These are phyloP conservation scores for Caenorhabditis afra DNA, from an alignment of 2,888 invertebrate genomes.

Conservation along the genomic window DNA sequence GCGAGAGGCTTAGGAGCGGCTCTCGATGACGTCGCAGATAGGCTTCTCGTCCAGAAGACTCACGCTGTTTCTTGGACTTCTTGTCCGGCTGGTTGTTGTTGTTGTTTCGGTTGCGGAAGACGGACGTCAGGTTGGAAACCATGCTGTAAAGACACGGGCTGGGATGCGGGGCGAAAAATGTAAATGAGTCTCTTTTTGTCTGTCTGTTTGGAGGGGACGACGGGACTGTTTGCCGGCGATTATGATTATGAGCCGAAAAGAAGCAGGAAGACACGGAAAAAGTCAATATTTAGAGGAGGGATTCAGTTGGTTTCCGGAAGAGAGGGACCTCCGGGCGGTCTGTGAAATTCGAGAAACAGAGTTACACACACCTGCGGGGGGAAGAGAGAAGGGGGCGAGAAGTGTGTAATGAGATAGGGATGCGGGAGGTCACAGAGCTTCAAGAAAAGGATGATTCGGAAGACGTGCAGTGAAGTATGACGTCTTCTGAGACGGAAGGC, in stretches of 20 bases:
- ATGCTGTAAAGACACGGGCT: constrained; percentile 18
- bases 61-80: constrained; percentile 15
- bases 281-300: constrained; percentile 45
- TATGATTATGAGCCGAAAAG: constrained; percentile 28
- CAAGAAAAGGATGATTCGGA: too few species aligned
- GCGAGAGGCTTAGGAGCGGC: constrained; percentile 6
- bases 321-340: background rate
- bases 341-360: constrained; percentile 39
- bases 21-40: constrained; percentile 45
- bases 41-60: constrained; percentile 5
- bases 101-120: constrained; percentile 31
- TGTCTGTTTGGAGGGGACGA: too few species aligned
- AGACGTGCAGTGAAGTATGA: too few species aligned
- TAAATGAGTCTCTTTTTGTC: constrained; percentile 49
- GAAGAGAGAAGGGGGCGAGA: too few species aligned
- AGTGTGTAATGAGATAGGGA: constrained; percentile 51
- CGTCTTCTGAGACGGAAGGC: too few species aligned
- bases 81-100: constrained; percentile 26
- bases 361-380: constrained; percentile 39
- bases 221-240: constrained; percentile 40
- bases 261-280: constrained; percentile 18
- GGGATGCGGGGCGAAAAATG: constrained; percentile 1
- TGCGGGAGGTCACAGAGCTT: constrained; percentile 2
- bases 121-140: constrained; percentile 46
- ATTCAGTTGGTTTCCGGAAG: constrained; percentile 1